A percentile compares a stretch with the other conserved stretches of the same genome.
Conservation (phyloP, 2,888 invertebrate species). For the Eupithecia pulchellata region DNA sequence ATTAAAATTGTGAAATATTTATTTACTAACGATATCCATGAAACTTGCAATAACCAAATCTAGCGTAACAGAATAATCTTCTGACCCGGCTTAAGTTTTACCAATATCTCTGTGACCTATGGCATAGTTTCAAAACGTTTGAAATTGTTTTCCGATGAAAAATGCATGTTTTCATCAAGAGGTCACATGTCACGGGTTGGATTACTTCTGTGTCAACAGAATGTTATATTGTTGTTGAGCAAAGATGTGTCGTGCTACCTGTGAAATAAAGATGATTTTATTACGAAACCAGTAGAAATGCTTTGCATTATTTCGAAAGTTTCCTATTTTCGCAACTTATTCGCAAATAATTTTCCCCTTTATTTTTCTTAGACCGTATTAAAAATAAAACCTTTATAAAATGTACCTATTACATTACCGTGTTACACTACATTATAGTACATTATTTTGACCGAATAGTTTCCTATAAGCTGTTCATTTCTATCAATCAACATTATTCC, state of each 20-base stretch:
- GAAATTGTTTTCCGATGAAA: constrained; percentile 64
- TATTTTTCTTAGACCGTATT: neutral
- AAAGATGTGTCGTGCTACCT: constrained; percentile 5
- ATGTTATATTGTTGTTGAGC: constrained; percentile 13
- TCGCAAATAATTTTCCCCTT: neutral
- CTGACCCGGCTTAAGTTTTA: constrained; percentile 25
- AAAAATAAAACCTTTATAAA: neutral
- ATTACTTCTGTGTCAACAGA: constrained; percentile 28
- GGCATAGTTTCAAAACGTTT: constrained; percentile 69
- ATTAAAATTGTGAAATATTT: constrained; percentile 44
- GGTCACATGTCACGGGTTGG: constrained; percentile 63
- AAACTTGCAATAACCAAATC: constrained; percentile 19
- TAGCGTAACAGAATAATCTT: constrained; percentile 19
- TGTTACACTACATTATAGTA: neutral
- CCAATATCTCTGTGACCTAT: constrained; percentile 62
- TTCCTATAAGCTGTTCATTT: constrained; percentile 3
- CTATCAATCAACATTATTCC: constrained; percentile 22
- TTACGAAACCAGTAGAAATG: constrained; percentile 7
- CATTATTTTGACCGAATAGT: neutral
- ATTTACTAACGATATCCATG: constrained; percentile 37
- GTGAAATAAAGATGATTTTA: constrained; percentile 2
- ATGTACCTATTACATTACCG: neutral
- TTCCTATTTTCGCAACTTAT: neutral
- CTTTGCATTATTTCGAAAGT: constrained; percentile 14
- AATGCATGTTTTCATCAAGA: constrained; percentile 64